Conservation (phyloP, 2,888 invertebrate species). For the Rapana venosa region DNA sequence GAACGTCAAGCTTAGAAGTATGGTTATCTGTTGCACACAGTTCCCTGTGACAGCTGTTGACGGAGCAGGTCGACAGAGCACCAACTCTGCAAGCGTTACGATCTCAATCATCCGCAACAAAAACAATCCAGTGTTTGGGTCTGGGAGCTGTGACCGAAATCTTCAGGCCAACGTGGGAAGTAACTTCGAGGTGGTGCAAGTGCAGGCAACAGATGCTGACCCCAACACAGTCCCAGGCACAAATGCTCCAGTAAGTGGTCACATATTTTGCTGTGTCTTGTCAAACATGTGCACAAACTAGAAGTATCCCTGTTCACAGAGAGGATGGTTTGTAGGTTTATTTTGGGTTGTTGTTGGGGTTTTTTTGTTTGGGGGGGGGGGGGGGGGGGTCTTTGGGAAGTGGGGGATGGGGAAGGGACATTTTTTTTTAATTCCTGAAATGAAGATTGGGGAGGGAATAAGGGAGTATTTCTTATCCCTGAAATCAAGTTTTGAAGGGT, state of each 20-base stretch:
- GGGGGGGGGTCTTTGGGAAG: no score
- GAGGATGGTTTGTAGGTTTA: background rate
- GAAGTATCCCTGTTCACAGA: background rate
- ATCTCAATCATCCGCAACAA: constrained; percentile 56
- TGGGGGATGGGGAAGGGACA: no score
- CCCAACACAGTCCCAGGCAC: background rate
- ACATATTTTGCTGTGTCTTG: background rate
- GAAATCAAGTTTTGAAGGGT: no score
- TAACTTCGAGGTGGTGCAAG: constrained; percentile 29
- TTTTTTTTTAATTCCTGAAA: no score
- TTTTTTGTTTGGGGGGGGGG: no score
- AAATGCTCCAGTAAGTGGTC: background rate
- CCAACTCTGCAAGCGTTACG: constrained; percentile 44
- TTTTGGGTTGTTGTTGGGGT: no score
- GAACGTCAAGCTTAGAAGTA: no score
- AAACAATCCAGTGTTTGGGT: background rate
- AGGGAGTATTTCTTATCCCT: no score
- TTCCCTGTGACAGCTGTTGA: constrained; percentile 41
- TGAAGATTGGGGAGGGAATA: no score
- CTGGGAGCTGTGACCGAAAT: background rate
- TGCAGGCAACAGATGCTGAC: constrained; percentile 40
- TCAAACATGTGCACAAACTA: background rate
- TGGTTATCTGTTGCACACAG: constrained; percentile 20
- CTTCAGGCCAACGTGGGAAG: background rate
- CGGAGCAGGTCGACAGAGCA: constrained; percentile 37